These are phyloP conservation scores for Geodia barretti DNA, from an alignment of 37 sponge, comb jelly and placozoan species.

Conservation along the genomic window DNA sequence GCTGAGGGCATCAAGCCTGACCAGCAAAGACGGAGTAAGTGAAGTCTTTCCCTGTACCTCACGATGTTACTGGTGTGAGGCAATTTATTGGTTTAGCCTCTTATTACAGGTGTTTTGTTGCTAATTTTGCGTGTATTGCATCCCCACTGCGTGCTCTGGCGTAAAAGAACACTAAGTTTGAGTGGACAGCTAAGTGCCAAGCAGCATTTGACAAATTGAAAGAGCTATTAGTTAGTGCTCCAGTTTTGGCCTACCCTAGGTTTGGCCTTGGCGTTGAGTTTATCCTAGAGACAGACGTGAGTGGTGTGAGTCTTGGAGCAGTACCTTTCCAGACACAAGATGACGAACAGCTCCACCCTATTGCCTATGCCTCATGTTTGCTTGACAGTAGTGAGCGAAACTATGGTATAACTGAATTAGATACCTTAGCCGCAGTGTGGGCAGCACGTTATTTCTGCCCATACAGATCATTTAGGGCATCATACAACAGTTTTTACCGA, in stretches of 20 bases:
- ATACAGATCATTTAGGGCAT: conserved; percentile 22
- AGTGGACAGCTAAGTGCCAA: conserved; percentile 40
- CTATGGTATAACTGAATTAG: conserved; percentile 27
- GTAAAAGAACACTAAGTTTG: conserved; percentile 22
- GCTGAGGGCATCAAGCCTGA: conserved; percentile 31
- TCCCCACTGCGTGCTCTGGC: conserved; percentile 26
- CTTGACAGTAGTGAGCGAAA: conserved; percentile 9
- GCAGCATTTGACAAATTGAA: conserved; percentile 37
- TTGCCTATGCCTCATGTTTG: conserved; percentile 43
- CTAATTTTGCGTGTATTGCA: conserved; percentile 33
- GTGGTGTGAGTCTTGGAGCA: conserved; percentile 42
- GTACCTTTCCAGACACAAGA: conserved; percentile 24
- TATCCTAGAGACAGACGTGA: conserved; percentile 45
- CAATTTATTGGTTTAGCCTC: conserved; percentile 42
- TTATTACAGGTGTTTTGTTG: conserved; percentile 32
- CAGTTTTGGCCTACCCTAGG: conserved; percentile 49
- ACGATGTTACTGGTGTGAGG: conserved; percentile 20
- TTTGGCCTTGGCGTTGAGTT: conserved; percentile 29
- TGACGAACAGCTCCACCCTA: conserved; percentile 28
- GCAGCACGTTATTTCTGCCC: conserved; percentile 16
- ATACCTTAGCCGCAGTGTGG: conserved; percentile 36
- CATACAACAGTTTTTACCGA: conserved; percentile 21
- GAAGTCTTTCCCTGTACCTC: conserved; percentile 10
- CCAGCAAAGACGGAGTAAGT: conserved; percentile 19
- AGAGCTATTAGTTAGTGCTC: conserved; percentile 22